These are phyloP conservation scores for Oryzias sinensis DNA, from an alignment of 2,797 vertebrate genomes.

Conservation along the genomic window DNA sequence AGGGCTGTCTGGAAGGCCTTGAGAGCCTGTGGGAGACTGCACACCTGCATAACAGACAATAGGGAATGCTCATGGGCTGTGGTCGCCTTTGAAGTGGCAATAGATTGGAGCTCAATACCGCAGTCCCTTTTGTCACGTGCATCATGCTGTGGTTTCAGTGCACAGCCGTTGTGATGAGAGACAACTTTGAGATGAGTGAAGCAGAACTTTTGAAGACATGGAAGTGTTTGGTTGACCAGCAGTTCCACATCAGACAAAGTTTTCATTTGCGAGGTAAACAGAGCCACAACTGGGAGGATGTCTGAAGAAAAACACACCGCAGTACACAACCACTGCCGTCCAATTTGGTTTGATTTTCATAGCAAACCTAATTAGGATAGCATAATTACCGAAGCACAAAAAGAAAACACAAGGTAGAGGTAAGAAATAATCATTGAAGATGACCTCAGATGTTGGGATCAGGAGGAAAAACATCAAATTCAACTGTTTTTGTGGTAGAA, in stretches of 20 bases:
- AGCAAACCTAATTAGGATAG: conserved; percentile 33
- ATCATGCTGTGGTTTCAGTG: conserved; percentile 52
- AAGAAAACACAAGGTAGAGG: conserved; percentile 33
- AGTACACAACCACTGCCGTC: not conserved
- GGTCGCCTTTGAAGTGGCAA: conserved; percentile 75
- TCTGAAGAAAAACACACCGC: not conserved
- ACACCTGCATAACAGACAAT: conserved; percentile 78
- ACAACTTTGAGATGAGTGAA: conserved; percentile 44
- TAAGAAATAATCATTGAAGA: conserved; percentile 16
- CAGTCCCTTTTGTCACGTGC: conserved; percentile 46
- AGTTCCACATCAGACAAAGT: conserved; percentile 45
- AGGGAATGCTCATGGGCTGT: conserved; percentile 47
- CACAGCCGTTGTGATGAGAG: conserved; percentile 51
- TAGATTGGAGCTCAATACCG: conserved; percentile 61
- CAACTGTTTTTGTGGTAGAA: not conserved
- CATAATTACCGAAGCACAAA: conserved; percentile 49
- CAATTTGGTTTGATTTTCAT: conserved; percentile 18
- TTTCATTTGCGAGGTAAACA: conserved; percentile 21
- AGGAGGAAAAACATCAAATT: conserved; percentile 14
- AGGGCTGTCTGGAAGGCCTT: conserved; percentile 45
- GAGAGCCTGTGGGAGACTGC: conserved; percentile 54
- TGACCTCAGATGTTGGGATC: conserved; percentile 48
- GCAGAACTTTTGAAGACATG: conserved; percentile 50
- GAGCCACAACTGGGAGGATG: conserved; percentile 10
- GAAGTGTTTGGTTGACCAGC: conserved; percentile 60